Evolutionary conservation across 2,888 invertebrate species (phyloP).

Genomic region (Timema podura): DNA sequence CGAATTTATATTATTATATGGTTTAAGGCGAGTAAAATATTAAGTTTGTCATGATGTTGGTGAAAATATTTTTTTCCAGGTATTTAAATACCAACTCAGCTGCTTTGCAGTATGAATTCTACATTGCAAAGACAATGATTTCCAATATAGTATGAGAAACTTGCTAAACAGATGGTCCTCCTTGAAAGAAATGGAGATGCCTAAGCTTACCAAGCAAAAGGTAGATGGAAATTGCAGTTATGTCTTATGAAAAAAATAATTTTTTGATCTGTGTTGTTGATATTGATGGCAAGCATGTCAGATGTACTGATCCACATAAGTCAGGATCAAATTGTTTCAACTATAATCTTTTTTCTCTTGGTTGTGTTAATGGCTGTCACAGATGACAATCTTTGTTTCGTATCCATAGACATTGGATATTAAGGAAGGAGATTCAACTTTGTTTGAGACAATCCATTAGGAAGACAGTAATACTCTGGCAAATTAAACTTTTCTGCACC

Average conservation of each 20-base stretch:
- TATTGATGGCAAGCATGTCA: background rate
- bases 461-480: background rate
- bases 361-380: conserved; percentile 3
- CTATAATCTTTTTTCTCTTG: background rate
- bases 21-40: too few relatives aligned
- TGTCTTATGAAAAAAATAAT: background rate
- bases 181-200: background rate
- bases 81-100: too few relatives aligned
- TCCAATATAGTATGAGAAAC: background rate
- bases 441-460: background rate
- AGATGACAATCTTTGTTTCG: conserved; percentile 1
- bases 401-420: conserved; percentile 1
- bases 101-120: background rate
- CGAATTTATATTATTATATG: too few relatives aligned
- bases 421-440: background rate
- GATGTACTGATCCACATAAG: background rate
- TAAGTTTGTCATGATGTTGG: too few relatives aligned
- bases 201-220: background rate
- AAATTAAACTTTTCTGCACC: background rate
- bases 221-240: background rate
- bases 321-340: conserved; percentile 2
- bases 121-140: background rate
- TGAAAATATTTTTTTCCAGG: too few relatives aligned
- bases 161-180: background rate
- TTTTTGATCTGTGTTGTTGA: conserved; percentile 1